Evolutionary conservation across 1,140 invertebrate genomes (phyloP).

Genomic region (Trichonephila inaurata): DNA sequence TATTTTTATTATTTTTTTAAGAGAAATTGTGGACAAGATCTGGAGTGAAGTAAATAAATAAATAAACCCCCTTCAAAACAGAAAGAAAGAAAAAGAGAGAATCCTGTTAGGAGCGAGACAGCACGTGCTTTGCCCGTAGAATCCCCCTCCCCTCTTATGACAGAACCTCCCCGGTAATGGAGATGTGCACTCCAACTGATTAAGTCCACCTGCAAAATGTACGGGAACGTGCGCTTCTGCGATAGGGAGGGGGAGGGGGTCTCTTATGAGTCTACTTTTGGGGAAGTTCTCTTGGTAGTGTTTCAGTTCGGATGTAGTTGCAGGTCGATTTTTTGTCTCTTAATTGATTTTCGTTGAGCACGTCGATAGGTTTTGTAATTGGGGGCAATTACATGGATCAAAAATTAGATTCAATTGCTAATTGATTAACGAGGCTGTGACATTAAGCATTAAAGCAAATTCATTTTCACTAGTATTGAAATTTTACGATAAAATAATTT

Average conservation of each 20-base stretch:
- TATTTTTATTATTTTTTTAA: background rate
- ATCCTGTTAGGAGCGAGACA: background rate
- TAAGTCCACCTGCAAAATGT: conserved; percentile 70
- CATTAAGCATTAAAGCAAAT: too few species aligned
- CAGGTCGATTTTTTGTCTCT: too few species aligned
- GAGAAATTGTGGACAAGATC: conserved; percentile 24
- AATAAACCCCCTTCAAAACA: conserved; percentile 53
- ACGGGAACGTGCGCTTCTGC: background rate
- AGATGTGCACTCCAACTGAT: conserved; percentile 67
- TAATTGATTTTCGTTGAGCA: too few species aligned
- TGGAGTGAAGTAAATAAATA: conserved; percentile 25
- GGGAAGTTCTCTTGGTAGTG: background rate
- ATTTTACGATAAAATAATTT: too few species aligned
- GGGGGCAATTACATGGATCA: too few species aligned
- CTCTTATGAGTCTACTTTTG: conserved; percentile 14
- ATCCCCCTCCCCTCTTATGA: background rate
- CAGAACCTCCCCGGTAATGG: conserved; percentile 44
- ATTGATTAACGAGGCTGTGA: too few species aligned
- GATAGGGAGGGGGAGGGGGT: background rate
- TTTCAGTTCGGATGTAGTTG: too few species aligned
- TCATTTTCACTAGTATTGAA: too few species aligned
- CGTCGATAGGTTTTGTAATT: too few species aligned
- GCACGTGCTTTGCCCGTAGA: background rate
- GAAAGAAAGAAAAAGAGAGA: background rate
- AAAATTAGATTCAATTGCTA: too few species aligned